A percentile compares a stretch with the other conserved stretches of the same genome.
These are phyloP conservation scores for Actinopyga echinites DNA, from an alignment of 53 echinoderm and acorn worm species.

Conservation along the genomic window DNA sequence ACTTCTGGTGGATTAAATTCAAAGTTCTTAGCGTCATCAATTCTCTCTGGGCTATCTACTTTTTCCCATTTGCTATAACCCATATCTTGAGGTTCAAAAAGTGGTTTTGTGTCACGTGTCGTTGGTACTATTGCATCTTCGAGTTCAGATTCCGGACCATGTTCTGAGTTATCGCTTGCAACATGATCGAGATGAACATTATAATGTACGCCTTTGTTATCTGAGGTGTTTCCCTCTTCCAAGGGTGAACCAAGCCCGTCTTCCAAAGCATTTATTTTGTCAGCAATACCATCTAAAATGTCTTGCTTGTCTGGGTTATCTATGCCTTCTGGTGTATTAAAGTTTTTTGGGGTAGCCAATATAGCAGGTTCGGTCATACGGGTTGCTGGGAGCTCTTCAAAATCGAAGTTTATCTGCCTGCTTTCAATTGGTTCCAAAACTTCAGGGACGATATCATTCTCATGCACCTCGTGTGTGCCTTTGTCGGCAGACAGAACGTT, in stretches of 20 bases:
- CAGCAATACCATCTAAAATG: not conserved
- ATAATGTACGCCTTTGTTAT: not conserved
- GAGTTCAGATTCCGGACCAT: too few species aligned
- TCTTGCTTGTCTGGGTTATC: not conserved
- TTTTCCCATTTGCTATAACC: not conserved
- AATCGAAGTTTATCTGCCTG: not conserved
- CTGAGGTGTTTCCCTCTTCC: not conserved
- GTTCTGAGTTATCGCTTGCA: not conserved
- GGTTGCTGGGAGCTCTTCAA: not conserved
- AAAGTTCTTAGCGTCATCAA: not conserved
- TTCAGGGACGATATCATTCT: not conserved
- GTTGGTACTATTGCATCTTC: conserved; percentile 7
- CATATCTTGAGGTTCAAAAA: not conserved
- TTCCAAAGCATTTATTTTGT: not conserved
- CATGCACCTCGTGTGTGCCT: not conserved
- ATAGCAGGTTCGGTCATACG: not conserved
- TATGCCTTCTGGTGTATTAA: not conserved
- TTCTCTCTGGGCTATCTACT: not conserved
- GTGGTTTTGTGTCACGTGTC: not conserved
- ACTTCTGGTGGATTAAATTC: not conserved
- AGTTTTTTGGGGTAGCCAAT: too few species aligned
- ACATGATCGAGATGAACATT: not conserved
- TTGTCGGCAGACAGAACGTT: not conserved
- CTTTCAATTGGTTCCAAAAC: conserved; percentile 7
- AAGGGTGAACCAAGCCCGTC: too few species aligned